Conservation (phyloP, 2,797 vertebrate genomes). For the Danio tinwini region DNA sequence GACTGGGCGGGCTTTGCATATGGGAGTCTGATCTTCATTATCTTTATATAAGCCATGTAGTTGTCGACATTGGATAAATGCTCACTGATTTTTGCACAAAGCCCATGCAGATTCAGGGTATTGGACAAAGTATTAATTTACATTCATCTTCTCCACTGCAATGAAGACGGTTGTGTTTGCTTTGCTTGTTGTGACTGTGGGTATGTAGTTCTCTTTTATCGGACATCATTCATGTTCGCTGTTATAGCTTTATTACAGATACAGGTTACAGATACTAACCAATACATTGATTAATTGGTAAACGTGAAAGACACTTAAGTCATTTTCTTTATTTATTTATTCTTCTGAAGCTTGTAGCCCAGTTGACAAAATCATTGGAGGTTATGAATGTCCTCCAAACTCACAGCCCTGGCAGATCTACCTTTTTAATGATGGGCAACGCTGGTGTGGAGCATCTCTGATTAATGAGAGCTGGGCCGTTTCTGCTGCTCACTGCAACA, state of each 20-base stretch:
- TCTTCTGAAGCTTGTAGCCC: constrained; percentile 51
- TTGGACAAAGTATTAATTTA: neutral
- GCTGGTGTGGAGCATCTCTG: constrained; percentile 70
- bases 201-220: constrained; percentile 42
- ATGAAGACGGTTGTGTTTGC: constrained; percentile 53
- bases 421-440: constrained; percentile 63
- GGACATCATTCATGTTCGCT: neutral
- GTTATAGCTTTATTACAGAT: neutral
- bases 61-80: neutral
- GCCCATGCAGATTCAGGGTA: neutral
- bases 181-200: constrained; percentile 52
- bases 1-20: neutral
- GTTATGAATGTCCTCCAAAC: constrained; percentile 66
- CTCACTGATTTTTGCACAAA: neutral
- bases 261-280: neutral
- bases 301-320: too few relatives aligned
- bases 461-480: constrained; percentile 67
- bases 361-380: constrained; percentile 75
- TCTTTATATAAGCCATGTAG: neutral
- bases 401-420: constrained; percentile 70
- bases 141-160: neutral
- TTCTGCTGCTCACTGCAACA: constrained; percentile 72
- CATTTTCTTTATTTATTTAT: neutral
- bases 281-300: neutral
- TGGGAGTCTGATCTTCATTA: neutral